Evolutionary conservation across 2,113 vertebrate species (phyloP).

Genomic region (Euleptes europaea): DNA sequence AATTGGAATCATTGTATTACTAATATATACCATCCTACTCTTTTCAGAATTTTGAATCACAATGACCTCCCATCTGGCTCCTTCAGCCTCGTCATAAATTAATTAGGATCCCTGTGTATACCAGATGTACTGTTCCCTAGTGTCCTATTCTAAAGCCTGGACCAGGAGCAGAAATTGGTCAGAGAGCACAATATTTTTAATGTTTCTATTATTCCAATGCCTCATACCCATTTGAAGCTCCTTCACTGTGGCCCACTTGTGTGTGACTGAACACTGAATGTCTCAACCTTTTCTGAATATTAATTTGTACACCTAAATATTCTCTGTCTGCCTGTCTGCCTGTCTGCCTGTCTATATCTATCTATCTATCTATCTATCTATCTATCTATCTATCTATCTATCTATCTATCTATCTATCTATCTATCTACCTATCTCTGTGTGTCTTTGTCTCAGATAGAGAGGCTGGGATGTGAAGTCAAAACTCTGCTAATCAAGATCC

Average conservation of each 20-base stretch:
- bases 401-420: no score
- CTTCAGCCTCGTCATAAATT: slow-evolving; percentile 3
- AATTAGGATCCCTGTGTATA: background rate
- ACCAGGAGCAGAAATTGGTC: background rate
- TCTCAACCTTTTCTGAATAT: background rate
- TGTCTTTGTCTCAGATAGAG: no score
- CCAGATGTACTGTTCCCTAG: slow-evolving; percentile 10
- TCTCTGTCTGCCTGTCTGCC: no score
- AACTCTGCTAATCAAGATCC: no score
- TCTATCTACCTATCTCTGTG: no score
- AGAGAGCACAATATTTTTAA: background rate
- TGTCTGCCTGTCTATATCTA: no score
- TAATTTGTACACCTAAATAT: background rate
- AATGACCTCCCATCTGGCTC: slow-evolving; percentile 19
- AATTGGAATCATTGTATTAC: background rate
- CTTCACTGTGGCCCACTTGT: background rate
- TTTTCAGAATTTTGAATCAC: slow-evolving; percentile 6
- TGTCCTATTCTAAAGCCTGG: background rate
- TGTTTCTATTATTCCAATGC: background rate
- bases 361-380: no score
- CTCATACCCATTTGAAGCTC: background rate
- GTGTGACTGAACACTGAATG: background rate
- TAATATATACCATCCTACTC: background rate
- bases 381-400: no score
- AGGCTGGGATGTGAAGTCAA: no score